phyloP scores from a whole-genome alignment of 2,113 vertebrate species.

The Clarias magur region DNA sequence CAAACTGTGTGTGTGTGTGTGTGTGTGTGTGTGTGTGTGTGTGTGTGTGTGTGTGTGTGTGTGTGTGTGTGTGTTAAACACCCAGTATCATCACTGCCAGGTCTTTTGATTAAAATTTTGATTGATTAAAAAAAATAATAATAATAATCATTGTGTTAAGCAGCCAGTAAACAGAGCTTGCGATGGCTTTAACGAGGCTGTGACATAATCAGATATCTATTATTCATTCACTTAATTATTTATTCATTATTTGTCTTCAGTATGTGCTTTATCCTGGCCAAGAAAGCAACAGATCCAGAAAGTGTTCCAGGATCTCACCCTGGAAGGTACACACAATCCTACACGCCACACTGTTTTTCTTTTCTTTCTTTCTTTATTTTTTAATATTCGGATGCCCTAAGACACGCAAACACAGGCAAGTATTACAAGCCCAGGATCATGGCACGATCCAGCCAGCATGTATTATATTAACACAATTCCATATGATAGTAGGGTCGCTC shows the following conservation, averaged over 20 bases:
- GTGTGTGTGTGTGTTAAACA: too few relatives aligned
- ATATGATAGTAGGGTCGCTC: not conserved
- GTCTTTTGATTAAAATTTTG: not conserved
- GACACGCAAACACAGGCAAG: not conserved
- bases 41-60: too few relatives aligned
- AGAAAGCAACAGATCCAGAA: not conserved
- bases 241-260: not conserved
- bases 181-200: not conserved
- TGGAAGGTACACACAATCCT: not conserved
- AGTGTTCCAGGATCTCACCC: not conserved
- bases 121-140: too few relatives aligned
- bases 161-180: not conserved
- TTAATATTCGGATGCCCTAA: not conserved
- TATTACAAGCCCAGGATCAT: not conserved
- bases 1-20: not conserved
- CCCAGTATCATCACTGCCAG: not conserved
- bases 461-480: slow-evolving; percentile 1
- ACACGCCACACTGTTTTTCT: not conserved
- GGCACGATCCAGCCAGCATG: not conserved
- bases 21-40: too few relatives aligned
- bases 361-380: not conserved
- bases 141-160: not conserved
- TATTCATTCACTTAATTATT: not conserved
- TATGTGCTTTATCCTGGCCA: not conserved
- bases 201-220: not conserved